A percentile compares a stretch with the other conserved stretches of the same genome.
These are phyloP conservation scores for Crocodylus rhombifer DNA, from an alignment of 2,797 vertebrate species.

Conservation along the genomic window DNA sequence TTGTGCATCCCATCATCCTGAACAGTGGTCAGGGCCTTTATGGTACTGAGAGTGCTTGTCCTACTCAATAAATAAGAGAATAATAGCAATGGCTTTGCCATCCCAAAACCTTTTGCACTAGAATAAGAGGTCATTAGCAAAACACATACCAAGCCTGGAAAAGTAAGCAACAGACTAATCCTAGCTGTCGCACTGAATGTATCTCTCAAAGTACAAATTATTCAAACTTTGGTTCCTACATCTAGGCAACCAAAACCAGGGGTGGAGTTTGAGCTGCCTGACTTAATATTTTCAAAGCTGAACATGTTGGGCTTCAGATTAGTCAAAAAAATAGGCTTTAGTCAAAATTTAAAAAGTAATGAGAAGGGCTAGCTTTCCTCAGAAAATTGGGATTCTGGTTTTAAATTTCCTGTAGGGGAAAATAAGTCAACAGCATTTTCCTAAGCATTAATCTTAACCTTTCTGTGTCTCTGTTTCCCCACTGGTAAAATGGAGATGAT, in stretches of 20 bases:
- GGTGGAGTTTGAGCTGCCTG: neutral
- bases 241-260: neutral
- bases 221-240: neutral
- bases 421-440: neutral
- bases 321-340: neutral
- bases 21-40: neutral
- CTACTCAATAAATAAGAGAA: neutral
- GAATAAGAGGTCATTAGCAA: neutral
- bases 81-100: neutral
- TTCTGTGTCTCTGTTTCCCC: neutral
- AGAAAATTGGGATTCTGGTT: neutral
- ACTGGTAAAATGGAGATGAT: neutral
- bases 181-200: neutral
- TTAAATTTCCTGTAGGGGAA: neutral
- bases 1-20: neutral
- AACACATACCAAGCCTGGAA: neutral
- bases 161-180: neutral
- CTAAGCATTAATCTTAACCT: neutral
- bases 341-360: neutral
- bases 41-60: too few relatives aligned
- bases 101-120: neutral
- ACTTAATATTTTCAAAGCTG: neutral
- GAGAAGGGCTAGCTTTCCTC: neutral
- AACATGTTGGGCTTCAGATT: neutral
- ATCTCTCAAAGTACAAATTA: too few relatives aligned